These are phyloP conservation scores for Trissolcus basalis DNA, from an alignment of 1,140 invertebrate genomes.

Conservation along the genomic window DNA sequence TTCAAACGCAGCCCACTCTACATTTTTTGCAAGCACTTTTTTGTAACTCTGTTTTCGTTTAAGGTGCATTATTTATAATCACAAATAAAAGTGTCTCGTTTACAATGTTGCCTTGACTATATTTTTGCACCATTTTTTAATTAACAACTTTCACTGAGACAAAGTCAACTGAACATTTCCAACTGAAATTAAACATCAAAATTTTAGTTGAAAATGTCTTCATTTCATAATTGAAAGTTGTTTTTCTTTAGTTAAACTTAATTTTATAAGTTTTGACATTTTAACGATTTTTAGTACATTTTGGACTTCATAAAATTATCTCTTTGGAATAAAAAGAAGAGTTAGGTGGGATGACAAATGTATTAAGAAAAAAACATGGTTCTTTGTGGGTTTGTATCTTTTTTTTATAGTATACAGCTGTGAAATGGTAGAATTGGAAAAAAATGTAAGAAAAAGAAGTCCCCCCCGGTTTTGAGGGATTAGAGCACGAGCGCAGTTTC, in stretches of 20 bases:
- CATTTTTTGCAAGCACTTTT: constrained; percentile 40
- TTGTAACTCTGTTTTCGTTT: constrained; percentile 26
- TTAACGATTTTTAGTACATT: no score
- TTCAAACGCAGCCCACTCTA: constrained; percentile 46
- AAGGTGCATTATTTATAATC: constrained; percentile 15
- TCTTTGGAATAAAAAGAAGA: background rate
- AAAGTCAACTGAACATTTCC: background rate
- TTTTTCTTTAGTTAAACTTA: no score
- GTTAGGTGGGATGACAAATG: constrained; percentile 12
- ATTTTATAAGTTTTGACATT: no score
- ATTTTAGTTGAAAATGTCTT: background rate
- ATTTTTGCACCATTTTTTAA: no score
- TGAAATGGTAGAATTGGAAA: constrained; percentile 27
- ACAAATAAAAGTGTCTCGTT: constrained; percentile 20
- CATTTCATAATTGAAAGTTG: no score
- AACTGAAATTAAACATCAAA: no score
- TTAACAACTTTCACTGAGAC: no score
- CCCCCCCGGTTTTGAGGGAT: constrained; percentile 47
- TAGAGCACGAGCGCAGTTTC: constrained; percentile 36
- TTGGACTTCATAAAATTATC: no score
- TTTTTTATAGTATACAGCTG: constrained; percentile 36
- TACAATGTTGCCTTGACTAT: no score
- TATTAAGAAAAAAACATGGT: constrained; percentile 18
- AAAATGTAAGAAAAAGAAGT: constrained; percentile 10
- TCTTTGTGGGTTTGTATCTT: constrained; percentile 13